phyloP scores from a whole-genome alignment of 2,797 vertebrate species.

The Mycteria americana region DNA sequence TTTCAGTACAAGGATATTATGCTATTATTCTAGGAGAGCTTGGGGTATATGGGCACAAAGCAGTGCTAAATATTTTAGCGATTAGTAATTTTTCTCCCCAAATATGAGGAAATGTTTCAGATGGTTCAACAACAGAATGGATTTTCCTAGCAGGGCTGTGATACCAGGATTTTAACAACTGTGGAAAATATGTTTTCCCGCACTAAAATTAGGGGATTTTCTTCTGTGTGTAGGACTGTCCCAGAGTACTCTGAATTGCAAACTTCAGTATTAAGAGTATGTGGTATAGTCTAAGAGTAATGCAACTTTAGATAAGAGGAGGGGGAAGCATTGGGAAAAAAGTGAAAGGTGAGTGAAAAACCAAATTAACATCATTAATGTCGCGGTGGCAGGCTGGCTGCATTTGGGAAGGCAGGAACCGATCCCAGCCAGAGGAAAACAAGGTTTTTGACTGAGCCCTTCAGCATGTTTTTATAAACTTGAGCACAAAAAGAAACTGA shows the following conservation, averaged over 20 bases:
- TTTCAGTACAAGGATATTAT: neutral
- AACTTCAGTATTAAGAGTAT: neutral
- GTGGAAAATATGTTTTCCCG: conserved; percentile 30
- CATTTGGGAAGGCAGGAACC: neutral
- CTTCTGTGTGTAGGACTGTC: neutral
- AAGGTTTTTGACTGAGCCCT: neutral
- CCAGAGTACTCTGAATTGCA: neutral
- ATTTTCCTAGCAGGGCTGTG: neutral
- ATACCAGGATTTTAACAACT: conserved; percentile 5
- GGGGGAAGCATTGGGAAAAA: neutral
- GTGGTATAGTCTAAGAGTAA: neutral
- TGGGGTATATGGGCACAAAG: neutral
- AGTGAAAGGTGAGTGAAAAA: neutral
- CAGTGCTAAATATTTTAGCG: conserved; percentile 7
- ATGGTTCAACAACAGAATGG: conserved; percentile 16
- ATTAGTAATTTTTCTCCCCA: conserved; percentile 38
- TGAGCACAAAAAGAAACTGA: conserved; percentile 27
- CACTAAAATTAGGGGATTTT: conserved; percentile 14
- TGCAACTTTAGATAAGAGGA: neutral
- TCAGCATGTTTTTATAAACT: conserved; percentile 46
- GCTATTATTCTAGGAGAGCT: neutral
- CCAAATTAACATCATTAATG: neutral
- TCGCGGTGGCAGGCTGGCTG: neutral
- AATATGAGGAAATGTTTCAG: conserved; percentile 29
- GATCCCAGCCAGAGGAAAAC: neutral